Conservation (phyloP, 30 jellyfish, hydroid and myxozoan genomes). For the Catostylus mosaicus region DNA sequence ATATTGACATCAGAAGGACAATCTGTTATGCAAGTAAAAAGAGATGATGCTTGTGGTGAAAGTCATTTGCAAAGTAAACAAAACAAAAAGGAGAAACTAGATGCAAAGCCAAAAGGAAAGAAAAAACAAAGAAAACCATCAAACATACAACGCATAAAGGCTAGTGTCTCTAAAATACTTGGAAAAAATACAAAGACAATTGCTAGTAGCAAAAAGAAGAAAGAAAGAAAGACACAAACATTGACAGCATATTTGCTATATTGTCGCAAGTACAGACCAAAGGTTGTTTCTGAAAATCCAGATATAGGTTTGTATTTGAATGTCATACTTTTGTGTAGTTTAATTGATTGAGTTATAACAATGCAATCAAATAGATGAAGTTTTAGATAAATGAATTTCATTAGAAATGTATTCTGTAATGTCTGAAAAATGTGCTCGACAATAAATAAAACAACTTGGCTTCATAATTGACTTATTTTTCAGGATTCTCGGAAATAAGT, state of each 20-base stretch:
- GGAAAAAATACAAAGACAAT: background rate
- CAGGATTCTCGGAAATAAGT: slow-evolving; percentile 84
- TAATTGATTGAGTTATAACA: too few relatives aligned
- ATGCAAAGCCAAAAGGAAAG: background rate
- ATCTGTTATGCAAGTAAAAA: background rate
- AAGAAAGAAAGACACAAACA: slow-evolving; percentile 92
- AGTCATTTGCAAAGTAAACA: background rate
- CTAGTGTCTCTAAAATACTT: background rate
- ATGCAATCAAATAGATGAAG: too few relatives aligned
- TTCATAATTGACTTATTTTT: background rate
- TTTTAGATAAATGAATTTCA: too few relatives aligned
- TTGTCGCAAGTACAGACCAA: slow-evolving; percentile 88
- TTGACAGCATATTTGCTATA: slow-evolving; percentile 87
- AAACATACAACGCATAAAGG: background rate
- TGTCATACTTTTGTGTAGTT: too few relatives aligned
- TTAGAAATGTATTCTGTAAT: too few relatives aligned
- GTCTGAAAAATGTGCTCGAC: too few relatives aligned
- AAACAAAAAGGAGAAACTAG: background rate
- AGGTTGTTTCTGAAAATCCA: slow-evolving; percentile 73
- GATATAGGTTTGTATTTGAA: slow-evolving; percentile 59
- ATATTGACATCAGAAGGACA: background rate
- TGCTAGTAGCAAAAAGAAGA: slow-evolving; percentile 24
- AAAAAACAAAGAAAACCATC: background rate
- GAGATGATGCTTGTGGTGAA: background rate
- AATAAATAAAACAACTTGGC: too few relatives aligned